Conservation (phyloP, 2,797 vertebrate genomes). For the Hylomyscus alleni region DNA sequence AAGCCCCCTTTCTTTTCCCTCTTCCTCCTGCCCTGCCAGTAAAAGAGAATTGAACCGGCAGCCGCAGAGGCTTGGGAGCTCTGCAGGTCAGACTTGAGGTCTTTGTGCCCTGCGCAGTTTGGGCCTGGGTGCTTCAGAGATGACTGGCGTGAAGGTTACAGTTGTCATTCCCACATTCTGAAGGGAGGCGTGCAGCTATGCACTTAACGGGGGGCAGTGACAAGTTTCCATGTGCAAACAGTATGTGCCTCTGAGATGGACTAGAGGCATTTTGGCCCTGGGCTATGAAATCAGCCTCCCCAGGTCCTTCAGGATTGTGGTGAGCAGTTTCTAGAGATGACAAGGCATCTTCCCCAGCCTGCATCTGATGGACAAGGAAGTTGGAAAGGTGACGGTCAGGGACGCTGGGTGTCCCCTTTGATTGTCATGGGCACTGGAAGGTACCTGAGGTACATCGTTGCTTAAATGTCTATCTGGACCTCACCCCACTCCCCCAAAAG, state of each 20-base stretch:
- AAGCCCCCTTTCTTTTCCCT: constrained; percentile 74
- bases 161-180: constrained; percentile 76
- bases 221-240: constrained; percentile 74
- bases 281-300: constrained; percentile 33
- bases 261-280: constrained; percentile 41
- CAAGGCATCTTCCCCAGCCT: background rate
- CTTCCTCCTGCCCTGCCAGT: constrained; percentile 56
- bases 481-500: constrained; percentile 9
- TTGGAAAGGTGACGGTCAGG: constrained; percentile 3
- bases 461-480: constrained; percentile 67
- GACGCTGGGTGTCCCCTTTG: constrained; percentile 46
- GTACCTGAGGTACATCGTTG: constrained; percentile 59
- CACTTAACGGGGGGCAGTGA: constrained; percentile 71
- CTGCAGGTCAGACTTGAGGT: constrained; percentile 69
- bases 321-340: background rate
- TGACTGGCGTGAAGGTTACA: constrained; percentile 80
- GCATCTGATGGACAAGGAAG: constrained; percentile 31
- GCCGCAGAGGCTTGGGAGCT: constrained; percentile 65
- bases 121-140: constrained; percentile 58
- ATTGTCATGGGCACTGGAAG: constrained; percentile 33
- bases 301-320: constrained; percentile 6
- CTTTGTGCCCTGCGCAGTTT: constrained; percentile 63
- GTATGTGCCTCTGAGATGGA: constrained; percentile 68
- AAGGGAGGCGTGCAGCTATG: constrained; percentile 59
- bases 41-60: constrained; percentile 71